These are phyloP conservation scores for Pica pica DNA, from an alignment of 2,113 vertebrate genomes.

Conservation along the genomic window DNA sequence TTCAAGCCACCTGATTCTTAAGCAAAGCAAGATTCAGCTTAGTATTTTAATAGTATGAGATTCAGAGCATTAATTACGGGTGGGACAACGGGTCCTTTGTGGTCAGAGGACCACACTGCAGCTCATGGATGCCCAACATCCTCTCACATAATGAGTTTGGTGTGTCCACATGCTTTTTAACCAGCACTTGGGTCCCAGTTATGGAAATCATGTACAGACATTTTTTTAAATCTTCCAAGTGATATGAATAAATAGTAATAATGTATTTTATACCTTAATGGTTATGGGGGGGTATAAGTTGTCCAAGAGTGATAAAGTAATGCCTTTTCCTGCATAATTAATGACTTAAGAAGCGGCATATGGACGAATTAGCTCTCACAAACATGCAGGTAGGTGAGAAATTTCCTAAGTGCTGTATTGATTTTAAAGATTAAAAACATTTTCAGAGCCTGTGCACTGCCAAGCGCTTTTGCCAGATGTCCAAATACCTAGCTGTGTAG, in stretches of 20 bases:
- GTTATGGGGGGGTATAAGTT: background rate
- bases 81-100: background rate
- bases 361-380: constrained; percentile 8
- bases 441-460: background rate
- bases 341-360: background rate
- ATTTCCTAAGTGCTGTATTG: constrained; percentile 38
- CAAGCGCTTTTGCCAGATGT: constrained; percentile 1
- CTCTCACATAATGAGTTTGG: background rate
- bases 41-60: background rate
- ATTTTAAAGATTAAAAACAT: constrained; percentile 63
- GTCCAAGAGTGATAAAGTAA: background rate
- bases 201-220: background rate
- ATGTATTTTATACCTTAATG: background rate
- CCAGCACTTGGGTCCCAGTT: background rate
- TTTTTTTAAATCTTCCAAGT: background rate
- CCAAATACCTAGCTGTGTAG: constrained; percentile 13
- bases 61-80: background rate
- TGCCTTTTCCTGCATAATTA: background rate
- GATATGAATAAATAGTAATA: background rate
- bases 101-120: background rate
- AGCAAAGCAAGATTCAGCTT: background rate
- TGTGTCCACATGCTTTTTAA: background rate
- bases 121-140: background rate
- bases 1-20: background rate
- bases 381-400: constrained; percentile 1